Evolutionary conservation across 2,888 invertebrate genomes (phyloP), one percentile per base, ranked within the genome.

Genomic region (Vannuccia rotundouncinata): DNA sequence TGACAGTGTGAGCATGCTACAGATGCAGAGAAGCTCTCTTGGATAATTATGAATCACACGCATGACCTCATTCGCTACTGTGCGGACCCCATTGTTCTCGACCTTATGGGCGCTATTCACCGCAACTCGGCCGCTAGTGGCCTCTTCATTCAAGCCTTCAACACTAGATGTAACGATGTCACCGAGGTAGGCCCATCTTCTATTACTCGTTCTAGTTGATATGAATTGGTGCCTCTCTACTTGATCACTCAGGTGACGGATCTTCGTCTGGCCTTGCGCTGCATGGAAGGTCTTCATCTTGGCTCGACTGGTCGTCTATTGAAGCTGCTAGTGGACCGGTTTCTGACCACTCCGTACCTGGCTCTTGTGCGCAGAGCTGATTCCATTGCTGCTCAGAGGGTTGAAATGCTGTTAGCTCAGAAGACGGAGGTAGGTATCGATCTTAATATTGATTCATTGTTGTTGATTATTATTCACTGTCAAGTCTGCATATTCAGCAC

Each of bases 241-340:
- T 17, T 17, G 10, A 45, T 45, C 45, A 45, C 45, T 17, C 17
- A 45, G 45, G 89, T 91, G 80, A 92, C 92, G 85, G 89, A 45
- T 17, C 45, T 45, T 5, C 45, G 45, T 17, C 45, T 45, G 45
- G 45, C 92, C 0, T 88, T 92, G 84, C 91, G 91, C 83, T 92
- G 92, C 82, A 87, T 94, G 66, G 90, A 91, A 59, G 92, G 92
- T 22, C 86, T 88, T 45, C 89, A 89, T 83, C 83, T 84, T 31
- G 85, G 92, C 91, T 93, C 93, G 86, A 92, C 92, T 25, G 93
- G 94, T 0, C 90, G 92, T 0, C 89, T 94, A 17, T 88, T 94
- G 73, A 88, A 89, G 73, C 86, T 91, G 17, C 86, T 92, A 25
- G 88, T 92, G 5, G 91, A 91, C 77, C 89, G 90, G 84, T 91